These are phyloP conservation scores for Clarias laeviceps DNA, from an alignment of 2,797 vertebrate species.

Conservation along the genomic window DNA sequence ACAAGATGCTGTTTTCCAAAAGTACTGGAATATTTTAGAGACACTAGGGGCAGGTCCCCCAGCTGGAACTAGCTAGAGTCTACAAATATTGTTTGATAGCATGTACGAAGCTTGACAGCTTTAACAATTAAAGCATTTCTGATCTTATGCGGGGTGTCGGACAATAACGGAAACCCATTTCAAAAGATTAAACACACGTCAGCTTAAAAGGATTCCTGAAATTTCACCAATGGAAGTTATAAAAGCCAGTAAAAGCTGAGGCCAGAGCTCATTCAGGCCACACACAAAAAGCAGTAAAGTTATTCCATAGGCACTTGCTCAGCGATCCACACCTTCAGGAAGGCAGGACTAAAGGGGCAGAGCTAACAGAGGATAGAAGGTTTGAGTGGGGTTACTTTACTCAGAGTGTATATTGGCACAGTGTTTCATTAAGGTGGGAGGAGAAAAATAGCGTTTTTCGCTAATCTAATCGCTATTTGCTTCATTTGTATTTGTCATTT, in stretches of 20 bases:
- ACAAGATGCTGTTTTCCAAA: neutral
- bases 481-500: too few species aligned
- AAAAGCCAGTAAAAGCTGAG: conserved; percentile 8
- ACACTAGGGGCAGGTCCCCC: neutral
- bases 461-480: neutral
- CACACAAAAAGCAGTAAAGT: neutral
- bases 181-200: neutral
- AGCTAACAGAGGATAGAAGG: neutral
- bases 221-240: conserved; percentile 7
- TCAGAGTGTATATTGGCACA: conserved; percentile 40
- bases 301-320: conserved; percentile 24
- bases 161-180: neutral
- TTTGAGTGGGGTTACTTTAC: conserved; percentile 16
- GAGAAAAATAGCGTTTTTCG: neutral
- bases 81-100: neutral
- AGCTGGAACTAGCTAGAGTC: neutral
- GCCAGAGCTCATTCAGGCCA: neutral
- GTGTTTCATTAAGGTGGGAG: conserved; percentile 16
- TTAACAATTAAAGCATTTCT: neutral
- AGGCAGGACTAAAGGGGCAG: neutral
- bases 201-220: neutral
- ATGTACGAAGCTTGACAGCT: neutral
- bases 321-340: conserved; percentile 13
- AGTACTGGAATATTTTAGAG: neutral
- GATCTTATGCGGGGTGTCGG: neutral